Evolutionary conservation across 2,113 vertebrate genomes (phyloP).

Genomic region (Carettochelys insculpta): DNA sequence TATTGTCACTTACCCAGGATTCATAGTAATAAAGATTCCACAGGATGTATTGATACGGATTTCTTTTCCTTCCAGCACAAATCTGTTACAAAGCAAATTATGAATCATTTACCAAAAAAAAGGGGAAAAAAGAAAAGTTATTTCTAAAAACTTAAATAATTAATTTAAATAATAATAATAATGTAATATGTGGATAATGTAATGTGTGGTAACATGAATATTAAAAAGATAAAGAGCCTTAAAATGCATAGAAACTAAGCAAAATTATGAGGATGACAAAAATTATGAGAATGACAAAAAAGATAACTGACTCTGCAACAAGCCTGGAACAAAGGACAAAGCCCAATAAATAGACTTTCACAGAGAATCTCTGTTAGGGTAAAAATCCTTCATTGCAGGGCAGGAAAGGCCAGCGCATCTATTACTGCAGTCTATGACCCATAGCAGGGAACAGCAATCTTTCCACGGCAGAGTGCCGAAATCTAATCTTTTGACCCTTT

Average conservation of each 20-base stretch:
- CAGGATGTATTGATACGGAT: conserved; percentile 72
- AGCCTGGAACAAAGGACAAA: background rate
- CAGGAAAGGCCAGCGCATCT: background rate
- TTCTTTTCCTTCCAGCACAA: conserved; percentile 75
- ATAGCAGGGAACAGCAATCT: no score
- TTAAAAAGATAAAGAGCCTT: background rate
- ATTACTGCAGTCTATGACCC: background rate
- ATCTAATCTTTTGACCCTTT: no score
- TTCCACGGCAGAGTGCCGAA: no score
- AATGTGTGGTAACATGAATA: background rate
- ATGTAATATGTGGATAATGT: background rate
- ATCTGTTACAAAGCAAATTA: conserved; percentile 57
- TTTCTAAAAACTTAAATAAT: background rate
- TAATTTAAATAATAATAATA: no score
- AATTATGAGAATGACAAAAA: background rate
- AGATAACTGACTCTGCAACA: background rate
- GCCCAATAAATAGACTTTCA: background rate
- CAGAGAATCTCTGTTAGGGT: background rate
- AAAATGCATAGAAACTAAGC: background rate
- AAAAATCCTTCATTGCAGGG: background rate
- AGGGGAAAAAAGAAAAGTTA: background rate
- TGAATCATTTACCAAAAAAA: background rate
- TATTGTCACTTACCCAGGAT: conserved; percentile 65
- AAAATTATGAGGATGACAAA: background rate
- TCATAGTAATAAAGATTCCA: conserved; percentile 75